phyloP scores from a whole-genome alignment of 2,888 invertebrate species.

The Himalopsyche tibetana region DNA sequence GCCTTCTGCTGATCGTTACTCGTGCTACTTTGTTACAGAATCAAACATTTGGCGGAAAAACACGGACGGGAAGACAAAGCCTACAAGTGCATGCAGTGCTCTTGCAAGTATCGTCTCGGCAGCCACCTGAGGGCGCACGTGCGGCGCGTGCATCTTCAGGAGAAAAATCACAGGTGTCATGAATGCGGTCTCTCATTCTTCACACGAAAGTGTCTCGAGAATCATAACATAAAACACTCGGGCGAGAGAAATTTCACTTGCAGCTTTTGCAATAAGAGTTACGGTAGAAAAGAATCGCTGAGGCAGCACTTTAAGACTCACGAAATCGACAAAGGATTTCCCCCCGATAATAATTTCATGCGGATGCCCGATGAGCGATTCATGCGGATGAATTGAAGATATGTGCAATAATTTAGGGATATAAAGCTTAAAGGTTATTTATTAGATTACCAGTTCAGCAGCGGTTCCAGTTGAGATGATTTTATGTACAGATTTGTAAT shows the following conservation, averaged over 20 bases:
- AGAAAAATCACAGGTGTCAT: conserved; percentile 61
- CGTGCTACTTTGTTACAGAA: conserved; percentile 46
- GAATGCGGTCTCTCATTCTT: conserved; percentile 62
- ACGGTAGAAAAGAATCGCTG: conserved; percentile 53
- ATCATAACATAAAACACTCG: conserved; percentile 61
- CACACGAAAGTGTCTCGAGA: conserved; percentile 58
- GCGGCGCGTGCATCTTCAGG: conserved; percentile 63
- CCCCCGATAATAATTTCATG: neutral
- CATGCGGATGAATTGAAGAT: conserved; percentile 3
- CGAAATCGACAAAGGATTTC: conserved; percentile 45
- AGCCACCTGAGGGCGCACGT: conserved; percentile 64
- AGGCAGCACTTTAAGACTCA: conserved; percentile 61
- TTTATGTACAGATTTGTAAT: no score
- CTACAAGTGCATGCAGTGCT: conserved; percentile 64
- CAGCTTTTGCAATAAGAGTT: conserved; percentile 58
- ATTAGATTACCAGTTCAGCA: no score
- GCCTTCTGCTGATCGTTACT: neutral
- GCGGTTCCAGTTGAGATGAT: no score
- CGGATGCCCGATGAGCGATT: neutral
- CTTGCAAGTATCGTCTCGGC: conserved; percentile 60
- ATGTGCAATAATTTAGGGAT: neutral
- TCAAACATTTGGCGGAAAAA: conserved; percentile 62
- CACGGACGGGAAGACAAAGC: conserved; percentile 63
- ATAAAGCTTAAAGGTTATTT: neutral
- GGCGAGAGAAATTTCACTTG: conserved; percentile 58